Base-by-base conservation (phyloP, 2,797 vertebrate species). In the Ceyx erithaca region DNA sequence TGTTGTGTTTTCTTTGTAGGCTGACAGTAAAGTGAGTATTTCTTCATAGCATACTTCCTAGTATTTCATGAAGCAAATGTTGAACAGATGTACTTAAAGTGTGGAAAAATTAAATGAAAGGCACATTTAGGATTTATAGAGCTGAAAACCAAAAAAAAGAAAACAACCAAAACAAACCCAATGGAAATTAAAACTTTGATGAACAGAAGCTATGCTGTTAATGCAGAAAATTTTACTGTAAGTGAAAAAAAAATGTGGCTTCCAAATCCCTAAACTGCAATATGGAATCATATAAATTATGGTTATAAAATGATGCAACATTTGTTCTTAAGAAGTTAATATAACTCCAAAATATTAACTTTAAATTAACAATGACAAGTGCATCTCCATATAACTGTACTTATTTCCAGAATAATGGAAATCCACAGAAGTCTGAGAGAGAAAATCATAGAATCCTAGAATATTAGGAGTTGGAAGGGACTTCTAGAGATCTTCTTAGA, bases 51-150 rank as follows among this genome's bases (percentile, higher is more conserved):
- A 72, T 86, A 83, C 78, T 96, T 94, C 86, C 85, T 93, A 96
- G 77, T 83, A 55, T 95, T 93, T 70, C 92, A 88, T 72, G 80
- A 92, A 77, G 93, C 91, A 97, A 98, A 97, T 97, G 95, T 96
- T 96, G 93, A 98, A 96, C 97, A 98, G 97, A 97, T 98, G 97
- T 96, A 97, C 85, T 87, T 92, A 77, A 92, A 96, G 95, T 94
- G 95, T 94, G 96, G 96, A 97, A 97, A 96, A 97, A 92, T 80
- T 92, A 96, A 97, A 97, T 96, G 95, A 97, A 97, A 97, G 96
- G 95, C 97, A 95, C 91, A 95, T 94, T 97, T 95, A 96, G 89
- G 89, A 96, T 97, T 97, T 97, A 97, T 94, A 77, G 94, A 97
- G 92, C 86, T 94, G 95, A 97, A 97, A 97, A 96, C 90, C 54